phyloP scores from a whole-genome alignment of 2,113 vertebrate species.

The Lycaon pictus region DNA sequence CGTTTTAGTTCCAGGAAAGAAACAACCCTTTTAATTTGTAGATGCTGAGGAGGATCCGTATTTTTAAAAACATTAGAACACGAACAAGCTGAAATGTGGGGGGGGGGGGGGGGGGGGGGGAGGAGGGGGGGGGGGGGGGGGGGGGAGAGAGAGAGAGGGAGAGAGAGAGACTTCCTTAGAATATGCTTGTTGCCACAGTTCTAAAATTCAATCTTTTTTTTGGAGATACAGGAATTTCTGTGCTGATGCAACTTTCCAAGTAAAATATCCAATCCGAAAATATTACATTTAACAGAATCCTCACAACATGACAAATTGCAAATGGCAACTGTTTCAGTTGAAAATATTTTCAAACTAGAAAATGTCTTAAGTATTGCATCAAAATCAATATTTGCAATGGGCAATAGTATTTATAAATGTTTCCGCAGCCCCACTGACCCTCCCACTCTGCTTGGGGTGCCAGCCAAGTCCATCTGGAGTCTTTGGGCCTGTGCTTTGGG shows the following conservation, averaged over 20 bases:
- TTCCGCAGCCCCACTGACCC: too few relatives aligned
- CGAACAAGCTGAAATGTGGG: not conserved
- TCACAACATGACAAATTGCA: constrained; percentile 28
- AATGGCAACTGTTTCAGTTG: not conserved
- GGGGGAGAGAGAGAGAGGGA: not conserved
- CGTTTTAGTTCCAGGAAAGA: not conserved
- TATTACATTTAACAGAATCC: not conserved
- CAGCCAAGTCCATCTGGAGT: not conserved
- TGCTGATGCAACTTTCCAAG: constrained; percentile 45
- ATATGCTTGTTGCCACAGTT: not conserved
- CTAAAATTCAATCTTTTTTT: not conserved
- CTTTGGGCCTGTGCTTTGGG: not conserved
- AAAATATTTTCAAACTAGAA: constrained; percentile 62
- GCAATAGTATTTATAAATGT: not conserved
- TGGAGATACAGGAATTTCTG: not conserved
- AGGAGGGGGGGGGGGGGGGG: not conserved
- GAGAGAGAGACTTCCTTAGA: not conserved
- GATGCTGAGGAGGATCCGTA: not conserved
- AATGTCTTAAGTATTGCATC: not conserved
- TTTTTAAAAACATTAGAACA: not conserved
- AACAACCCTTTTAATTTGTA: not conserved
- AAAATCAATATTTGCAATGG: constrained; percentile 19
- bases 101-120: too few relatives aligned
- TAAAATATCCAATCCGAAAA: constrained; percentile 25
- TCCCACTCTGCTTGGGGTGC: not conserved